Percentiles rank a stretch among this genome's conserved stretches.
phyloP scores from a whole-genome alignment of 2,113 vertebrate genomes.

The Leuciscus idus region DNA sequence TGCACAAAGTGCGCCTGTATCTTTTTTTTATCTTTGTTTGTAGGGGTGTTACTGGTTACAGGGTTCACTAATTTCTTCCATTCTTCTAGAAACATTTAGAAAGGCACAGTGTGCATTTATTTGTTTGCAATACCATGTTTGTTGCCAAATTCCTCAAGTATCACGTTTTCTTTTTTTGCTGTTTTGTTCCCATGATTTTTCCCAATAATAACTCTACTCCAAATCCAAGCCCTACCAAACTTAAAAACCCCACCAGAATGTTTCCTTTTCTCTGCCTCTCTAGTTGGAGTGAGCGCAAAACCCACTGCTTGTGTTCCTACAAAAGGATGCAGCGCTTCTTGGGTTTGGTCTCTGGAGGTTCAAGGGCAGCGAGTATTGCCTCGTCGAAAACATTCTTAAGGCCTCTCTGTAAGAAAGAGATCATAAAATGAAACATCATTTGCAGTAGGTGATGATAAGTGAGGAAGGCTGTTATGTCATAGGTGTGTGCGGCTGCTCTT shows the following conservation, averaged over 20 bases:
- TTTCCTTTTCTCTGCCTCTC: background rate
- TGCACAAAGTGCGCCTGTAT: conserved; percentile 45
- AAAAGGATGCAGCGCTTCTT: conserved; percentile 76
- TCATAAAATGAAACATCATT: background rate
- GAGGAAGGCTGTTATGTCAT: background rate
- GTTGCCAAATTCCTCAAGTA: conserved; percentile 3
- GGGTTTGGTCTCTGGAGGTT: conserved; percentile 78
- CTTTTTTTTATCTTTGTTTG: conserved; percentile 41
- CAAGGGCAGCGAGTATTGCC: conserved; percentile 79
- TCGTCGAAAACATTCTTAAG: conserved; percentile 82
- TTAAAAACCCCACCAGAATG: background rate
- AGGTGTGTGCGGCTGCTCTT: background rate
- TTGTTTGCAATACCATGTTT: conserved; percentile 27
- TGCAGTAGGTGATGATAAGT: background rate
- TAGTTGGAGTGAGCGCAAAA: conserved; percentile 15
- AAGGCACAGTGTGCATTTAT: conserved; percentile 44
- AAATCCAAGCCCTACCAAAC: conserved; percentile 9
- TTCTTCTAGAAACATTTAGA: conserved; percentile 30
- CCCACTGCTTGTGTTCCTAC: conserved; percentile 56
- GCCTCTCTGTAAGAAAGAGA: conserved; percentile 69
- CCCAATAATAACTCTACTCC: background rate
- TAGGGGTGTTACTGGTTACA: conserved; percentile 20
- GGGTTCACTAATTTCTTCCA: conserved; percentile 13
- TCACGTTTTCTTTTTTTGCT: background rate
- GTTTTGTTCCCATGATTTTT: conserved; percentile 17